A percentile compares a stretch with the other conserved stretches of the same genome.
These are phyloP conservation scores for Drosophila subsilvestris DNA, from an alignment of 2,888 invertebrate species.

Conservation along the genomic window DNA sequence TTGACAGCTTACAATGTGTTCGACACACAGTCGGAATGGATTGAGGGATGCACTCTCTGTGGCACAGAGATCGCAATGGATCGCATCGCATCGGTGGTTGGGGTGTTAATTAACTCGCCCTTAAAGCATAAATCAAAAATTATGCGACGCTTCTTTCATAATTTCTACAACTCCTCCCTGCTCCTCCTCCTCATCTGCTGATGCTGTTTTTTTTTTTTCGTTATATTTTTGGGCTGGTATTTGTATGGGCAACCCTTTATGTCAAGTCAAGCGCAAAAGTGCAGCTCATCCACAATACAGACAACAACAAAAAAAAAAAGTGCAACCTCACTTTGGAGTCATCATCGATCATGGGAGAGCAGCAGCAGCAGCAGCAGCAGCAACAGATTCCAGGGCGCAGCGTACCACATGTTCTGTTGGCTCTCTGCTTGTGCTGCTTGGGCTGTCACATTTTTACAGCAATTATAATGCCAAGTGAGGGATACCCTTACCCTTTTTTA, in stretches of 20 bases:
- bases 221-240: constrained; percentile 8
- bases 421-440: neutral
- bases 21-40: constrained; percentile 24
- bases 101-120: constrained; percentile 64
- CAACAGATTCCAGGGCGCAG: constrained; percentile 20
- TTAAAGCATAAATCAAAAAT: constrained; percentile 67
- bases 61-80: constrained; percentile 1
- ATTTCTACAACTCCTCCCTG: neutral
- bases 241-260: constrained; percentile 22
- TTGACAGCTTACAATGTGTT: constrained; percentile 70
- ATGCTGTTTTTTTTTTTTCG: neutral
- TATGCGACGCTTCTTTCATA: constrained; percentile 46
- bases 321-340: constrained; percentile 60
- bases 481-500: constrained; percentile 13
- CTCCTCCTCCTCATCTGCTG: neutral
- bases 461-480: constrained; percentile 50
- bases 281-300: constrained; percentile 29
- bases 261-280: constrained; percentile 59
- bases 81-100: constrained; percentile 22
- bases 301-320: constrained; percentile 27
- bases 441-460: constrained; percentile 56
- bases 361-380: neutral
- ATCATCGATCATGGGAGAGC: constrained; percentile 63
- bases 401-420: constrained; percentile 39
- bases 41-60: constrained; percentile 9